These are phyloP conservation scores for Rhizoglyphus robini DNA, from an alignment of 1,140 invertebrate genomes.

Conservation along the genomic window DNA sequence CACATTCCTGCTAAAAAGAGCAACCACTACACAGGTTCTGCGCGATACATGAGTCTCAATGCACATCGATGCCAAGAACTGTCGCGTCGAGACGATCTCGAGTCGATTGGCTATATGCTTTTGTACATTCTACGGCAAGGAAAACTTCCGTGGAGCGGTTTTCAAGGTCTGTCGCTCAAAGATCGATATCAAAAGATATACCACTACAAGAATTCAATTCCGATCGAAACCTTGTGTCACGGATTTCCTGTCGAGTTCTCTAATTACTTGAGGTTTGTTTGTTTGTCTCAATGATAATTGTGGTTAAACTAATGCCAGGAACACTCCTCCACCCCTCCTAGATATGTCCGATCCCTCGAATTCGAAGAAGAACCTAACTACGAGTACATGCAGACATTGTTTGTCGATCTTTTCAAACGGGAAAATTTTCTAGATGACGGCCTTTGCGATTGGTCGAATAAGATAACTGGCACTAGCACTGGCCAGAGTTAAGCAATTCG, in stretches of 20 bases:
- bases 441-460: background rate
- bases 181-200: slow-evolving; percentile 99
- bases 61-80: slow-evolving; percentile 48
- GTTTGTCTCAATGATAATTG: too few relatives aligned
- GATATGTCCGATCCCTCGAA: slow-evolving; percentile 40
- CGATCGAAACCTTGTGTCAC: slow-evolving; percentile 91
- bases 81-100: slow-evolving; percentile 95
- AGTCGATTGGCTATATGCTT: slow-evolving; percentile 99
- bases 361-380: slow-evolving; percentile 49
- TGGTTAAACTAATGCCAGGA: background rate
- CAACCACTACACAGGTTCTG: slow-evolving; percentile 48
- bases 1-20: slow-evolving; percentile 29
- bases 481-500: too few relatives aligned
- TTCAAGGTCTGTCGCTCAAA: slow-evolving; percentile 58
- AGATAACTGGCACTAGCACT: background rate
- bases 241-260: slow-evolving; percentile 75
- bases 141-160: slow-evolving; percentile 96
- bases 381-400: slow-evolving; percentile 27
- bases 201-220: slow-evolving; percentile 92
- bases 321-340: background rate
- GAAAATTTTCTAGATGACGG: background rate
- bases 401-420: background rate
- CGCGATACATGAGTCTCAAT: slow-evolving; percentile 31
- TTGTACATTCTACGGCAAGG: slow-evolving; percentile 96
- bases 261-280: slow-evolving; percentile 57